These are phyloP conservation scores for Drosophila neocordata DNA, from an alignment of 1,140 invertebrate species.

Conservation along the genomic window DNA sequence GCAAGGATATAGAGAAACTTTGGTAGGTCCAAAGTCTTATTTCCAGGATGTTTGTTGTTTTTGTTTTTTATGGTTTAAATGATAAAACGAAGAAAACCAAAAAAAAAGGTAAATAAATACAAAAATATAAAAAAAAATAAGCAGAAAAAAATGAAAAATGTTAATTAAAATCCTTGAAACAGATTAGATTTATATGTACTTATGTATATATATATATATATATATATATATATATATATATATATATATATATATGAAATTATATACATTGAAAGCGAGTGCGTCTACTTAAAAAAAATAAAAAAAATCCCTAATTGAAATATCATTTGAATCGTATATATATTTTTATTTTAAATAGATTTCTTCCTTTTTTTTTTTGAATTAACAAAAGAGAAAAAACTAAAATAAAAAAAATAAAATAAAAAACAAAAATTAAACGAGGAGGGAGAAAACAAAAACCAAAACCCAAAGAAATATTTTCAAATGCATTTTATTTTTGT, in stretches of 20 bases:
- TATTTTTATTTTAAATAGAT: constrained; percentile 45
- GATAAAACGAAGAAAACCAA: background rate
- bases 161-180: background rate
- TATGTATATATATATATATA: constrained; percentile 15
- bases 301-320: constrained; percentile 42
- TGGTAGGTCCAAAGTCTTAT: background rate
- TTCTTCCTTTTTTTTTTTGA: constrained; percentile 6
- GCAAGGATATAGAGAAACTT: constrained; percentile 28
- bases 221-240: constrained; percentile 24
- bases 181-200: background rate
- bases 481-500: constrained; percentile 53
- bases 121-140: constrained; percentile 11
- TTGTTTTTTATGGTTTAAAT: constrained; percentile 1
- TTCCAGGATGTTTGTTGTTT: background rate
- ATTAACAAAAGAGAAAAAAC: constrained; percentile 31
- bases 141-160: background rate
- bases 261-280: constrained; percentile 67
- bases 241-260: constrained; percentile 35
- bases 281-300: constrained; percentile 54
- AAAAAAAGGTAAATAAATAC: background rate
- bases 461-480: constrained; percentile 49
- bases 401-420: constrained; percentile 40
- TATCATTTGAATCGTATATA: constrained; percentile 42
- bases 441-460: constrained; percentile 46
- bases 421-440: constrained; percentile 34